Evolutionary conservation across 2,797 vertebrate genomes (phyloP), one percentile per base, ranked within the genome.

Genomic region (Pipistrellus pygmaeus): DNA sequence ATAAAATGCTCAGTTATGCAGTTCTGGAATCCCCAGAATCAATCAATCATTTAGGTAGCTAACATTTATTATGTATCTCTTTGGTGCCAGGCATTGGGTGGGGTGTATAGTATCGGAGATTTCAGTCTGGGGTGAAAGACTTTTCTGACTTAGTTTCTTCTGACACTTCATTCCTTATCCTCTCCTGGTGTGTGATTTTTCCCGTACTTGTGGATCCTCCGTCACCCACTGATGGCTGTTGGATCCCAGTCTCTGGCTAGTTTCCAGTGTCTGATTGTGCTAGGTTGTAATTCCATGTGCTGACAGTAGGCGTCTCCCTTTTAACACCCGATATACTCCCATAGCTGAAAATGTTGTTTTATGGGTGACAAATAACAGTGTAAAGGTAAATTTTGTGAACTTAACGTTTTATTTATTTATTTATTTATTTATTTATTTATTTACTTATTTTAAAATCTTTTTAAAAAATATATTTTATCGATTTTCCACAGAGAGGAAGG

Each of bases 291-390:
- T 95, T 60, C 90, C 83, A 77, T 0, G 0, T 85, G 1, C 12
- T 20, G 51, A 86, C 97, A 93, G 76, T 76, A 95, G 96, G 95
- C 77, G 97, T 48, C 96, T 77, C 95, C 44, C 93, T 95, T 94
- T 78, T 78, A 90, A 96, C 81, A 75, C 94, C 14, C 6, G 73
- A 77, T 46, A 76, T 53, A 25, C 21, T 93, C 18, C 25, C 8
- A 10, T 21, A 25, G 44, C 35, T 55, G 82, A 86, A 80, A 30
- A 13, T 38, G 38, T 64, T 2, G 62, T 15, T 88, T 94, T 84
- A 68, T 0, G 0, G 14, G 1, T 1, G 55, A 81, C 68, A 41
- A 77, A 15, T 11, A 88, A 60, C 8, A 18, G 10, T 0, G 1
- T 75, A 64, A 51, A 92, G 89, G n/a, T 48, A 25, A 57, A 76